A percentile compares a stretch with the other conserved stretches of the same genome.
Evolutionary conservation across 2,113 vertebrate species (phyloP).

Genomic region (Stictonetta naevosa): DNA sequence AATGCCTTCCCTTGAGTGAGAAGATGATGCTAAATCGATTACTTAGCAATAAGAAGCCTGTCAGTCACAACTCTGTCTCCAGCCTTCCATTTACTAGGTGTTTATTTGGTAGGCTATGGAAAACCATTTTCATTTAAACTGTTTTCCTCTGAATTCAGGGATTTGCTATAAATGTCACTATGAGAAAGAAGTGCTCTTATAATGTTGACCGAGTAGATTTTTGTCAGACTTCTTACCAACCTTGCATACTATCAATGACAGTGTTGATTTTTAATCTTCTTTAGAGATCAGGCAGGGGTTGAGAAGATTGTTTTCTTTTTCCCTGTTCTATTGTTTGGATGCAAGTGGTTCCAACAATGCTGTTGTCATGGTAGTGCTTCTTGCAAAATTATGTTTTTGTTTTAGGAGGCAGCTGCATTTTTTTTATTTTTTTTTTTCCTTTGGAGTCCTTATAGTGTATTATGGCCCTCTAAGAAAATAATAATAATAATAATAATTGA

Average conservation of each 20-base stretch:
- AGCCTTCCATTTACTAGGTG: not conserved
- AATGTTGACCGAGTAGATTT: not conserved
- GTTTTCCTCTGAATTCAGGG: not conserved
- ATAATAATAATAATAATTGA: too few species aligned
- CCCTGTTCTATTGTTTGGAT: conserved; percentile 18
- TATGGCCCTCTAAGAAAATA: not conserved
- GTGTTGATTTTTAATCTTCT: conserved; percentile 14
- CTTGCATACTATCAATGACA: not conserved
- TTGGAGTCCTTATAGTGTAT: not conserved
- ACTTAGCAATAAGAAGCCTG: not conserved
- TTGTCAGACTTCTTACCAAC: conserved; percentile 24
- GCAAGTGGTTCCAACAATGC: not conserved
- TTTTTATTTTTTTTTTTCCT: not conserved
- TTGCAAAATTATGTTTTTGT: not conserved
- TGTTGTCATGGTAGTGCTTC: not conserved
- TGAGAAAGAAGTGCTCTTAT: not conserved
- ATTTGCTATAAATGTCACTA: not conserved
- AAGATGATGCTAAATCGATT: not conserved
- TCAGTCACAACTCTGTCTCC: not conserved
- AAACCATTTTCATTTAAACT: not conserved
- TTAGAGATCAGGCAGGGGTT: not conserved
- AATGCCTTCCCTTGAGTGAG: not conserved
- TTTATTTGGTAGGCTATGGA: not conserved
- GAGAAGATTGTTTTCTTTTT: not conserved
- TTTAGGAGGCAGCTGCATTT: not conserved